Percentiles rank a stretch among this genome's conserved stretches.
Evolutionary conservation across 2,113 vertebrate genomes (phyloP).

Genomic region (Dendropsophus ebraccatus): DNA sequence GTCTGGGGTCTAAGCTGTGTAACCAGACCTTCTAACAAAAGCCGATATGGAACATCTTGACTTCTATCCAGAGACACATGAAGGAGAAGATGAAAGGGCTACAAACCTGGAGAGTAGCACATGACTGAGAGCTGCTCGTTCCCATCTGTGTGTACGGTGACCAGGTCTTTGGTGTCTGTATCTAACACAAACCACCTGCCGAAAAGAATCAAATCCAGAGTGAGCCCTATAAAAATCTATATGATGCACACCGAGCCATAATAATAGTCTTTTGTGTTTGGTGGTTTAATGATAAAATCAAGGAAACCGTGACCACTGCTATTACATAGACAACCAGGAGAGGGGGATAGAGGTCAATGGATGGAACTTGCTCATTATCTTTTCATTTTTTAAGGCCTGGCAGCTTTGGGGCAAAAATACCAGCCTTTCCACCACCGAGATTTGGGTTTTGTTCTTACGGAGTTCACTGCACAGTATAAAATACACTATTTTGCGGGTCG

Average conservation of each 20-base stretch:
- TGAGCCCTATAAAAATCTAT: too few species aligned
- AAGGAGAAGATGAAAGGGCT: neutral
- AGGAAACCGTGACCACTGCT: neutral
- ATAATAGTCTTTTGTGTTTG: neutral
- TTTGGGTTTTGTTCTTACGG: too few species aligned
- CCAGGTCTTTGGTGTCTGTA: constrained; percentile 94
- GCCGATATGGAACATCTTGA: neutral
- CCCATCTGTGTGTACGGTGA: constrained; percentile 96
- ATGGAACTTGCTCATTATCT: neutral
- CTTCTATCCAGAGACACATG: too few species aligned
- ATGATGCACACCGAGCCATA: neutral
- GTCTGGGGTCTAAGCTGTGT: too few species aligned
- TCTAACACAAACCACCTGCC: constrained; percentile 98
- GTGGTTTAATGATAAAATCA: neutral
- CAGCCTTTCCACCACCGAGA: too few species aligned
- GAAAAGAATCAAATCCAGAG: neutral
- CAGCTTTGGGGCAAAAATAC: too few species aligned
- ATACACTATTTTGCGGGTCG: too few species aligned
- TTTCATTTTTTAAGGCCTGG: too few species aligned
- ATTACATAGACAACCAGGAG: neutral
- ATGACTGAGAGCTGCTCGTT: constrained; percentile 96
- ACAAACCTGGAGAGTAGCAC: constrained; percentile 90
- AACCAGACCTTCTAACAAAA: neutral
- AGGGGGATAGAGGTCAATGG: neutral
- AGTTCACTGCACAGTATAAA: too few species aligned